Conservation (phyloP, 64 coral and sea anemone genomes). For the Cladopsammia gracilis region DNA sequence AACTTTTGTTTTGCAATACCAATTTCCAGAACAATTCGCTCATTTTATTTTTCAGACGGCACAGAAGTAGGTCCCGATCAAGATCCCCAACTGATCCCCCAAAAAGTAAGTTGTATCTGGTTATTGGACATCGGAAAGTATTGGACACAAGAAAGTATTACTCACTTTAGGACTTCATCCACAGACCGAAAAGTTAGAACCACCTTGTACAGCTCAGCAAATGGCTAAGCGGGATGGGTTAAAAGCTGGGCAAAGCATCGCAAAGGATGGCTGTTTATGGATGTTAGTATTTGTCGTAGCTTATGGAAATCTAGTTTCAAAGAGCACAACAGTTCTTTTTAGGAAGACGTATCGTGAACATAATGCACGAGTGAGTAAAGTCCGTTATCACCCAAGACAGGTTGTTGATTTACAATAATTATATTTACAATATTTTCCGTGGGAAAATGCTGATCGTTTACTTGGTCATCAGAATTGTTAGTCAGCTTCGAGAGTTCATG, state of each 20-base stretch:
- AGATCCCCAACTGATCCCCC: conserved; percentile 41
- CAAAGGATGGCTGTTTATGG: no score
- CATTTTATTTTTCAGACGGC: conserved; percentile 24
- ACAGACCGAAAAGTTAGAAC: conserved; percentile 22
- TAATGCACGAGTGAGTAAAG: not conserved
- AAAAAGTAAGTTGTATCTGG: conserved; percentile 44
- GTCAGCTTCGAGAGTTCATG: no score
- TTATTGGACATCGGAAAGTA: no score
- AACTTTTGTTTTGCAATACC: not conserved
- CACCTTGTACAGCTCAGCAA: not conserved
- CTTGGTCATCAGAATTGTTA: no score
- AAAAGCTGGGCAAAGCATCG: not conserved
- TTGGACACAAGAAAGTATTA: no score
- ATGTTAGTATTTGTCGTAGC: no score
- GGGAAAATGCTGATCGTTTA: not conserved
- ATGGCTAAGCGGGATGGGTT: conserved; percentile 22
- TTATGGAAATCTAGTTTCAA: not conserved
- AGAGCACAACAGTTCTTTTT: not conserved
- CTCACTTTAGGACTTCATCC: no score
- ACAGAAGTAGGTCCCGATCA: conserved; percentile 63
- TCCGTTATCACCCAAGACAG: not conserved
- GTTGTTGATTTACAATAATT: not conserved
- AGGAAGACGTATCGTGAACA: conserved; percentile 22
- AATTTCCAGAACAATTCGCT: not conserved
- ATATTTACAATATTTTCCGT: conserved; percentile 20